phyloP scores from a whole-genome alignment of 2,797 vertebrate genomes.

The Coccyzus lansbergi region DNA sequence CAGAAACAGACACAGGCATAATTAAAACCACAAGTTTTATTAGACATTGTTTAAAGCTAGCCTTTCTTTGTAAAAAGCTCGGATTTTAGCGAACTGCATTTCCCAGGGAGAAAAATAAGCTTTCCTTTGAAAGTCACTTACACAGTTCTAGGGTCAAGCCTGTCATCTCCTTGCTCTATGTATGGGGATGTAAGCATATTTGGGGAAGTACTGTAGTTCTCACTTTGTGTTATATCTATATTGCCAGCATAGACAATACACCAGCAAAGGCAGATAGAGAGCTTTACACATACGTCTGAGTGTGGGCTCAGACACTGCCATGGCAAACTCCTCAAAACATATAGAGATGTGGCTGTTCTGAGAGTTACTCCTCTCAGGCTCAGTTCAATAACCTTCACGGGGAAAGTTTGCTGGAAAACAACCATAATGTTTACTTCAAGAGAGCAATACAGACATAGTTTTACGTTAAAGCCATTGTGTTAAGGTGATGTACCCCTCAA shows the following conservation, averaged over 20 bases:
- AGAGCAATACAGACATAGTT: neutral
- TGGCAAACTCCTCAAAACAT: neutral
- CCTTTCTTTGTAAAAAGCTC: neutral
- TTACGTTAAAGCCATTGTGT: neutral
- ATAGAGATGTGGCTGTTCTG: neutral
- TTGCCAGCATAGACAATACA: neutral
- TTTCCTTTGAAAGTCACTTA: neutral
- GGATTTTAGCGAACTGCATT: neutral
- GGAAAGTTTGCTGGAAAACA: neutral
- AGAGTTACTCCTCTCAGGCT: neutral
- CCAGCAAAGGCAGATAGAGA: accelerated
- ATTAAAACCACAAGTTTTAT: neutral
- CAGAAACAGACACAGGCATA: neutral
- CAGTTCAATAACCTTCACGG: accelerated
- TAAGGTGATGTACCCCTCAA: neutral
- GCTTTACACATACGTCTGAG: neutral
- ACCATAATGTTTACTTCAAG: neutral
- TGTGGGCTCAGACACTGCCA: accelerated
- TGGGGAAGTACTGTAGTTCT: neutral
- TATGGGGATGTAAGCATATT: accelerated
- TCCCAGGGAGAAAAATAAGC: neutral
- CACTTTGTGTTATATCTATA: accelerated
- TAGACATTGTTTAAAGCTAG: neutral
- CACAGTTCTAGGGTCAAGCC: neutral
- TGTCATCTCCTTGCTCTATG: neutral